These are phyloP conservation scores for Philereme vetulata DNA, from an alignment of 2,888 invertebrate genomes.

Conservation along the genomic window DNA sequence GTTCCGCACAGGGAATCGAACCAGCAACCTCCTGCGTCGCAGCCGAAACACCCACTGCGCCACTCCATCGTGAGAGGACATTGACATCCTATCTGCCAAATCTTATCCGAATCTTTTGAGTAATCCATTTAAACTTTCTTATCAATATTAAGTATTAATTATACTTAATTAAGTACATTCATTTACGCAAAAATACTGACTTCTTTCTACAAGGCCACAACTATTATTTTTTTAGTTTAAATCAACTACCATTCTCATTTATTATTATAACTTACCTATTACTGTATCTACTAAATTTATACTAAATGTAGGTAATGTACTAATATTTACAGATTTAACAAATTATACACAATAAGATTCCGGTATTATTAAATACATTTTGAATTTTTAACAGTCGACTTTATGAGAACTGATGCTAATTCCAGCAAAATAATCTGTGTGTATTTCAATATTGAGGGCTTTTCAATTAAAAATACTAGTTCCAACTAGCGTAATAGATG, in stretches of 20 bases:
- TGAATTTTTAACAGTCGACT: neutral
- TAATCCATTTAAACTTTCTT: no score
- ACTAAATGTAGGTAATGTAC: no score
- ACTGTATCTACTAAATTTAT: neutral
- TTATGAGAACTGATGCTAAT: neutral
- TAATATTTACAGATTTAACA: conserved; percentile 1
- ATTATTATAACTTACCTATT: neutral
- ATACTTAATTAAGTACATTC: neutral
- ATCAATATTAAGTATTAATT: no score
- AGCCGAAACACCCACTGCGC: no score
- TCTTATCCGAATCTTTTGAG: no score
- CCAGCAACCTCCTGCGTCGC: no score
- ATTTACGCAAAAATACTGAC: conserved; percentile 8
- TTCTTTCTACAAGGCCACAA: conserved; percentile 40
- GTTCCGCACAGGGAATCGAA: no score
- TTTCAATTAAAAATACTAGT: no score
- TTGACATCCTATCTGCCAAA: no score
- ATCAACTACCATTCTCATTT: neutral
- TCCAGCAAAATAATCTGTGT: neutral
- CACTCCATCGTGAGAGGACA: no score
- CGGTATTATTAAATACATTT: neutral
- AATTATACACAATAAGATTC: neutral
- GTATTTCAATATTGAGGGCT: no score
- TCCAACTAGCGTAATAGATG: no score
- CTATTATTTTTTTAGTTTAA: conserved; percentile 33